Conservation (phyloP, 2,888 invertebrate species). For the Drosophila cyrtoloma region DNA sequence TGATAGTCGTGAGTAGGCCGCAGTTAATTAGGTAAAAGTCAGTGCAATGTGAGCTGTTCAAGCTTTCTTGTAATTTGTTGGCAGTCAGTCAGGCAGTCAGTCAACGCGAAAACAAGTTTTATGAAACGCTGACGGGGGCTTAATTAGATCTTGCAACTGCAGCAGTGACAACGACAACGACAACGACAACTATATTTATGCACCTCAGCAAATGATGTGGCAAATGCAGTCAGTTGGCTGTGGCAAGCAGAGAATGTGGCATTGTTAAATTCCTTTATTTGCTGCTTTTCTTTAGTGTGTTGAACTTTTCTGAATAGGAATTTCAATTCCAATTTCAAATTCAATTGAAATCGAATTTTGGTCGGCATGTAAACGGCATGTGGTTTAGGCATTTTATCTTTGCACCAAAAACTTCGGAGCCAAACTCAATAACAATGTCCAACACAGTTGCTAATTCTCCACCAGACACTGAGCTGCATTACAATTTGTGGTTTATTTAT, state of each 20-base stretch:
- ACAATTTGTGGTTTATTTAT: slow-evolving; percentile 81
- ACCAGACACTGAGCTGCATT: slow-evolving; percentile 69
- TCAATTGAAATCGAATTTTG: slow-evolving; percentile 79
- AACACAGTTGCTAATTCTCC: slow-evolving; percentile 59
- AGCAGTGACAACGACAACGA: slow-evolving; percentile 12
- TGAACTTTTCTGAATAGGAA: slow-evolving; percentile 55
- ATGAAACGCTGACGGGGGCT: slow-evolving; percentile 64
- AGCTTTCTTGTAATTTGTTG: slow-evolving; percentile 60
- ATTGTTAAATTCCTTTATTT: slow-evolving; percentile 10
- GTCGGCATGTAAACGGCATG: slow-evolving; percentile 68
- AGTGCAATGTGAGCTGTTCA: slow-evolving; percentile 42
- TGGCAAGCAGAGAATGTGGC: slow-evolving; percentile 23
- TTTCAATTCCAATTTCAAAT: slow-evolving; percentile 72
- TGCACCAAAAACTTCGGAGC: slow-evolving; percentile 39
- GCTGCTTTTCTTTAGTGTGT: slow-evolving; percentile 30
- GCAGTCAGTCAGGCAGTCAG: slow-evolving; percentile 47
- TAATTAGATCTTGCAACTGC: slow-evolving; percentile 67
- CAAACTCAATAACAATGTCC: slow-evolving; percentile 66
- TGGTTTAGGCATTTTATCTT: slow-evolving; percentile 64
- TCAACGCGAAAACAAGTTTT: slow-evolving; percentile 54
- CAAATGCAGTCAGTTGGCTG: slow-evolving; percentile 29
- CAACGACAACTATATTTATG: slow-evolving; percentile 26
- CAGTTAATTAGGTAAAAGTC: slow-evolving; percentile 71
- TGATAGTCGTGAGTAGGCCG: slow-evolving; percentile 38
- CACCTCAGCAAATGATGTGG: slow-evolving; percentile 40